Evolutionary conservation across 2,888 invertebrate species (phyloP).

Genomic region (Melinaea marsaeus): DNA sequence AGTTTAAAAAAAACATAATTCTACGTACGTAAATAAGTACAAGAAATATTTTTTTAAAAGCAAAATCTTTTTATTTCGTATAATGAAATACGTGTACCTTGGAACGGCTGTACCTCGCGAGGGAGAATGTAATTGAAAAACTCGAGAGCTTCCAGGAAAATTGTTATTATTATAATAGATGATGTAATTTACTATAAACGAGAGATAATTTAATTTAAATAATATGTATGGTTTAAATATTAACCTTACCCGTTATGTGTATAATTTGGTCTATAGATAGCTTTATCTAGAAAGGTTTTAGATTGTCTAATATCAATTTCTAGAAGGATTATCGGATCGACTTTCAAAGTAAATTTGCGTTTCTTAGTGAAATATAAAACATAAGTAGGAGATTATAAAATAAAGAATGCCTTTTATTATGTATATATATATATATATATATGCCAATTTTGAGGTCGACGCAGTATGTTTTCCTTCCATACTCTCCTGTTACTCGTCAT

Average conservation of each 20-base stretch:
- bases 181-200: background rate
- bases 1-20: background rate
- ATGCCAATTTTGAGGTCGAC: no score
- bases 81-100: background rate
- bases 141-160: background rate
- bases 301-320: no score
- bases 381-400: no score
- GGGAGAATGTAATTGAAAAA: constrained; percentile 2
- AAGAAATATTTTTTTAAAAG: background rate
- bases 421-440: no score
- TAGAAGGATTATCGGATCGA: no score
- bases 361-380: no score
- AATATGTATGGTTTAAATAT: background rate
- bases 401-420: no score
- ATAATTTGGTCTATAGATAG: background rate
- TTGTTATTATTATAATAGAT: background rate
- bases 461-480: no score
- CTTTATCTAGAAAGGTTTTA: no score
- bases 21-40: background rate
- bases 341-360: no score
- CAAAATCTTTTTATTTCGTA: background rate
- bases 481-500: no score
- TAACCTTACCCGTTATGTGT: background rate
- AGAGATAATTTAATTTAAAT: background rate
- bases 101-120: background rate